These are phyloP conservation scores for Sclerodermus sp. DNA, from an alignment of 2,888 invertebrate genomes.

Conservation along the genomic window DNA sequence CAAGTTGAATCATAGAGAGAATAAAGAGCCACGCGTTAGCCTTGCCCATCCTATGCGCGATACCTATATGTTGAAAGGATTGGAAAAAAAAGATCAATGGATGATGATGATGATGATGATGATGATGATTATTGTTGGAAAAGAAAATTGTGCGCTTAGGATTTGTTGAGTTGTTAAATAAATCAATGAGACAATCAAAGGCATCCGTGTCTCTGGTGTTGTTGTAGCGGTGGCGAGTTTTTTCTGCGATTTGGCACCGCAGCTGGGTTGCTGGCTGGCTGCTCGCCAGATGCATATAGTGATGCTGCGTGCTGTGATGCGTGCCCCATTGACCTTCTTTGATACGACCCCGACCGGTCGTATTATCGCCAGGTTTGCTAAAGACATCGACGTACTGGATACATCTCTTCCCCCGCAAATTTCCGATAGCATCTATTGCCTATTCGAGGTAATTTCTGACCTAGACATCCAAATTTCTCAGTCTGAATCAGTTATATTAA, in stretches of 20 bases:
- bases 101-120: too few relatives aligned
- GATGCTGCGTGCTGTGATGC: slow-evolving; percentile 57
- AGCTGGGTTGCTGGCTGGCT: slow-evolving; percentile 70
- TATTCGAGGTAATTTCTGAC: slow-evolving; percentile 68
- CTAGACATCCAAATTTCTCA: too few relatives aligned
- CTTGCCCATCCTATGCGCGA: too few relatives aligned
- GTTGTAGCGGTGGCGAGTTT: slow-evolving; percentile 71
- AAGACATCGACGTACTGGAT: slow-evolving; percentile 76
- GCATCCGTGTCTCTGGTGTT: slow-evolving; percentile 46
- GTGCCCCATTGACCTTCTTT: slow-evolving; percentile 60
- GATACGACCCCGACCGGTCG: slow-evolving; percentile 61
- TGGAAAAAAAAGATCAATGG: too few relatives aligned
- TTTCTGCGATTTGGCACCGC: slow-evolving; percentile 69
- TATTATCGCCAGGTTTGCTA: slow-evolving; percentile 69
- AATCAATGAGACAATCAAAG: slow-evolving; percentile 32
- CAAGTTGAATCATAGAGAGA: too few relatives aligned
- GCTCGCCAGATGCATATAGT: slow-evolving; percentile 60
- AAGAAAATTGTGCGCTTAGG: too few relatives aligned
- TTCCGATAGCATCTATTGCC: slow-evolving; percentile 70
- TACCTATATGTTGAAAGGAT: too few relatives aligned
- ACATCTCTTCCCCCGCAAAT: slow-evolving; percentile 68
- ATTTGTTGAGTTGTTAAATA: too few relatives aligned
- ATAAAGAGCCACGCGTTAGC: too few relatives aligned
- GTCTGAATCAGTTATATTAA: too few relatives aligned
- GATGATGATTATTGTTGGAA: too few relatives aligned